A percentile compares a stretch with the other conserved stretches of the same genome.
phyloP scores from a whole-genome alignment of 2,888 invertebrate species.

The Nudaria mundana region DNA sequence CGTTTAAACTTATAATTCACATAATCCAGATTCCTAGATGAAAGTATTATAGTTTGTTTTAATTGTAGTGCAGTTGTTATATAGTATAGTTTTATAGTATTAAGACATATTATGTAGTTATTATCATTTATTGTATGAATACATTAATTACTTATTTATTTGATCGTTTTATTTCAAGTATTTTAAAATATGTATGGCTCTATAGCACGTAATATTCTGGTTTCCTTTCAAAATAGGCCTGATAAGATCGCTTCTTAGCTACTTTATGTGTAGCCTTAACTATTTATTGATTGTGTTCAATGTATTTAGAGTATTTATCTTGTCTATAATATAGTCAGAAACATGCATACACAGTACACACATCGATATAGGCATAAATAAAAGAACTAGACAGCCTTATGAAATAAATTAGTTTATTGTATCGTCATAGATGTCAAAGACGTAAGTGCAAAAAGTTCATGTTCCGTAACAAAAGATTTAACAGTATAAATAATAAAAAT shows the following conservation, averaged over 20 bases:
- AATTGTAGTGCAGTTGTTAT: constrained; percentile 17
- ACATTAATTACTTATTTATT: constrained; percentile 23
- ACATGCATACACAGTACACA: too few relatives aligned
- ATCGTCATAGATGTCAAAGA: constrained; percentile 64
- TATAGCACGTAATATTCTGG: too few relatives aligned
- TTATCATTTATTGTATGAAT: constrained; percentile 34
- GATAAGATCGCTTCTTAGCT: too few relatives aligned
- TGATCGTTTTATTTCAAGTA: constrained; percentile 10
- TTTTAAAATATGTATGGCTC: constrained; percentile 3
- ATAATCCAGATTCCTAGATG: too few relatives aligned
- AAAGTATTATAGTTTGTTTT: too few relatives aligned
- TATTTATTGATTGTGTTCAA: too few relatives aligned
- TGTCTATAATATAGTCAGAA: too few relatives aligned
- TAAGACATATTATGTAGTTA: constrained; percentile 22
- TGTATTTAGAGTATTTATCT: too few relatives aligned
- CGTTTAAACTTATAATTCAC: too few relatives aligned
- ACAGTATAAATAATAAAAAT: constrained; percentile 81
- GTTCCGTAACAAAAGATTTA: constrained; percentile 70
- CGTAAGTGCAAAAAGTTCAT: constrained; percentile 56
- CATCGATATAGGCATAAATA: constrained; percentile 36
- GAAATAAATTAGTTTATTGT: constrained; percentile 81
- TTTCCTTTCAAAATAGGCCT: too few relatives aligned
- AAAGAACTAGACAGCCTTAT: constrained; percentile 57
- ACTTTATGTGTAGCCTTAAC: too few relatives aligned
- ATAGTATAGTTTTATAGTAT: constrained; percentile 19